Conservation (phyloP, 2,888 invertebrate species). For the Erebia ligea region DNA sequence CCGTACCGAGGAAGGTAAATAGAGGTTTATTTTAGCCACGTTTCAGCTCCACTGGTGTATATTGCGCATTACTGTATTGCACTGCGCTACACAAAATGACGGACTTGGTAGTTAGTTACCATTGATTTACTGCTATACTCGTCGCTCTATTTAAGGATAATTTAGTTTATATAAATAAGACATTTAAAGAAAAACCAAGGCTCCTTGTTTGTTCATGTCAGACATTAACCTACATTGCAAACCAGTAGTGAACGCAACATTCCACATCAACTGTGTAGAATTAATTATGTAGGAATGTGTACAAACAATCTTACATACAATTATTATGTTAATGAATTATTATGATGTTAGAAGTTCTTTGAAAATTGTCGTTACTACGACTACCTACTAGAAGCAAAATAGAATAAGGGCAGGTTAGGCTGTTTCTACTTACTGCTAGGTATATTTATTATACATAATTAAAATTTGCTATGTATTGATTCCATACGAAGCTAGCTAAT, state of each 20-base stretch:
- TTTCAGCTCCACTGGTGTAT: too few relatives aligned
- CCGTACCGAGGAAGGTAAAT: too few relatives aligned
- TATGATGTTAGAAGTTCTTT: slow-evolving; percentile 2
- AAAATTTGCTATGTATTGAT: too few relatives aligned
- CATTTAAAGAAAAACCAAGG: slow-evolving; percentile 25
- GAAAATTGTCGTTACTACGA: not conserved
- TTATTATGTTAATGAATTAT: slow-evolving; percentile 7
- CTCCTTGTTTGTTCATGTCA: slow-evolving; percentile 42
- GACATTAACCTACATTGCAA: slow-evolving; percentile 58
- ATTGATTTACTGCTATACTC: not conserved
- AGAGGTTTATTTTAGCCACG: too few relatives aligned
- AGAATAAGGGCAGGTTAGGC: too few relatives aligned
- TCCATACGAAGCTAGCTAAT: too few relatives aligned
- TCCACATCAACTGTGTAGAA: slow-evolving; percentile 44
- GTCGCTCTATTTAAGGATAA: not conserved
- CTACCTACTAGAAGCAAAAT: too few relatives aligned
- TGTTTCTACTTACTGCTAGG: too few relatives aligned
- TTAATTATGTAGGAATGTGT: slow-evolving; percentile 35
- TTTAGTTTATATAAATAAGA: slow-evolving; percentile 18
- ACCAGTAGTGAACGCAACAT: slow-evolving; percentile 43
- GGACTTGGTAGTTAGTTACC: not conserved
- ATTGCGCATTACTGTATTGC: not conserved
- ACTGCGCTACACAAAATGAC: not conserved
- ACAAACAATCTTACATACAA: slow-evolving; percentile 21
- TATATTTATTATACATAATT: too few relatives aligned